These are phyloP conservation scores for Saguinus oedipus DNA, from an alignment of 2,797 vertebrate genomes.

Conservation along the genomic window DNA sequence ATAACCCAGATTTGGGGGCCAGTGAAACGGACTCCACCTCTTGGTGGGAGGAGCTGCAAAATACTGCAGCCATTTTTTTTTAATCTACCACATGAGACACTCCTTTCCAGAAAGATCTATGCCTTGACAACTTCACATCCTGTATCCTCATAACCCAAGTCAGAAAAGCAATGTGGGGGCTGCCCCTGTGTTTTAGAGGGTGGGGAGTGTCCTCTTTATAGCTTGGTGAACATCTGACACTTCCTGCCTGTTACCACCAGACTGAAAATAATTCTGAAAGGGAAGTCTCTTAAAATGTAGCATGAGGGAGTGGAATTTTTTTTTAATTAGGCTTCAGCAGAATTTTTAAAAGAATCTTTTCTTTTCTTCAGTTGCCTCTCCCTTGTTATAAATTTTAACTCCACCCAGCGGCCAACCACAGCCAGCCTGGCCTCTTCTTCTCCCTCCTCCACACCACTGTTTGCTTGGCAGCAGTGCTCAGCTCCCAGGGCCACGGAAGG, in stretches of 20 bases:
- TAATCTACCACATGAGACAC: neutral
- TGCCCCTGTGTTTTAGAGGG: neutral
- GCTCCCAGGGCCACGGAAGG: neutral
- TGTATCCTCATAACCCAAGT: constrained; percentile 42
- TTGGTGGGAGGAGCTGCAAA: neutral
- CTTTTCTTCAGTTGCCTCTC: constrained; percentile 72
- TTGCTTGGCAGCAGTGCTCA: constrained; percentile 1
- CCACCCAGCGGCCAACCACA: constrained; percentile 71
- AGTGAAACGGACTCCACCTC: neutral
- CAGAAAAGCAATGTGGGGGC: neutral
- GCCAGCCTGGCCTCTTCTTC: neutral
- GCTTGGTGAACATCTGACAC: constrained; percentile 18
- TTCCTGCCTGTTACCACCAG: constrained; percentile 16
- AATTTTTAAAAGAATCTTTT: constrained; percentile 74
- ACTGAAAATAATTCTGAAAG: constrained; percentile 59
- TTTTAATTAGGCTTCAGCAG: constrained; percentile 70
- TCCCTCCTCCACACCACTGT: neutral
- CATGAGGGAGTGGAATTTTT: constrained; percentile 68
- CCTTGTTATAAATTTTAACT: constrained; percentile 73
- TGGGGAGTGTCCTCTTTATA: neutral
- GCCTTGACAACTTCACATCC: constrained; percentile 6
- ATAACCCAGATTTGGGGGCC: neutral
- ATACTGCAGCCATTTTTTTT: neutral
- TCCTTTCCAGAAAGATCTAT: constrained; percentile 41
- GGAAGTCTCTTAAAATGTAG: neutral